A percentile compares a stretch with the other conserved stretches of the same genome.
Conservation (phyloP, 2,113 vertebrate genomes). For the Cheirogaleus medius region DNA sequence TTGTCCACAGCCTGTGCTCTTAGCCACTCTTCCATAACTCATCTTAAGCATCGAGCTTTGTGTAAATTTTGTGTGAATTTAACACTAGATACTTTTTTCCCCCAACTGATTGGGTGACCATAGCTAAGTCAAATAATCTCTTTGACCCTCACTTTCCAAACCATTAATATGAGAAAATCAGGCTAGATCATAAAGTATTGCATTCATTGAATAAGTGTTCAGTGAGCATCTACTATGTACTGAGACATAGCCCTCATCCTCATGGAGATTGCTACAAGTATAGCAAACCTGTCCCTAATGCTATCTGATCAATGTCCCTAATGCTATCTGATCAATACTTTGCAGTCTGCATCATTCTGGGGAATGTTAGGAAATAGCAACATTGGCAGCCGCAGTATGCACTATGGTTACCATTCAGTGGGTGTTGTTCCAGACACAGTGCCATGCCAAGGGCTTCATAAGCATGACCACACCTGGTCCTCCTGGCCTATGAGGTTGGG, state of each 20-base stretch:
- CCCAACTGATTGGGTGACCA: background rate
- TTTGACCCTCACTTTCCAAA: background rate
- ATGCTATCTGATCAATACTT: background rate
- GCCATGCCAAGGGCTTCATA: rapidly evolving
- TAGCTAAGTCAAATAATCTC: background rate
- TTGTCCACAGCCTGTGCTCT: background rate
- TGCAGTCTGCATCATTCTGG: background rate
- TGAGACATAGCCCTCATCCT: background rate
- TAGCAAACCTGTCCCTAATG: background rate
- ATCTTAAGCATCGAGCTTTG: background rate
- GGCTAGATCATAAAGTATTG: background rate
- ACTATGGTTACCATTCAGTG: rapidly evolving
- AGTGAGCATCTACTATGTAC: background rate
- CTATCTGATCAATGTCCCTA: background rate
- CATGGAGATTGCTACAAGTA: background rate
- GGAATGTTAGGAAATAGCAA: background rate
- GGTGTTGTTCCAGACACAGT: background rate
- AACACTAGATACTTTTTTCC: background rate
- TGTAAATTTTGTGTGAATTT: background rate
- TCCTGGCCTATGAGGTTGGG: background rate
- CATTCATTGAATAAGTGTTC: background rate
- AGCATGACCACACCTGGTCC: background rate
- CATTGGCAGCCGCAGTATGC: background rate
- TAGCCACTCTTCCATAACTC: background rate
- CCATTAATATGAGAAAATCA: background rate